These are phyloP conservation scores for Drosophila cardini DNA, from an alignment of 1,140 invertebrate species.

Conservation along the genomic window DNA sequence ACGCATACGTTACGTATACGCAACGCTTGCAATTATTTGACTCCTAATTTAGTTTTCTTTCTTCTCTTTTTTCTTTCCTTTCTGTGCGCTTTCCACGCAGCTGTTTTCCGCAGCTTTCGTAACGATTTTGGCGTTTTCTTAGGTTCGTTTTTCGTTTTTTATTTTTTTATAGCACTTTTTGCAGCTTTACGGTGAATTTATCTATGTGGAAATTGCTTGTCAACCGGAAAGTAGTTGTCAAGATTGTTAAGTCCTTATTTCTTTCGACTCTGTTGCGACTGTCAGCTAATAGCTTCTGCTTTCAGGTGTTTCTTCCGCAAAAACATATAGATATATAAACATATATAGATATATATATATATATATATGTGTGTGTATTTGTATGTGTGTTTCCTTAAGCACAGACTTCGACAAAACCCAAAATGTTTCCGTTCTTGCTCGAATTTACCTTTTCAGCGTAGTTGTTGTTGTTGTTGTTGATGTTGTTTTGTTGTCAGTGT, in stretches of 20 bases:
- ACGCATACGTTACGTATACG: conserved; percentile 44
- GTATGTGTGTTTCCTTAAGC: conserved; percentile 39
- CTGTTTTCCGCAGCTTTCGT: neutral
- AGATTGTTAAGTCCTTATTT: conserved; percentile 84
- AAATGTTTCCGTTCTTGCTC: conserved; percentile 56
- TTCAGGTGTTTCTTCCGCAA: conserved; percentile 29
- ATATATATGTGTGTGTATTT: conserved; percentile 26
- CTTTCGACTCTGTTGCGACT: conserved; percentile 59
- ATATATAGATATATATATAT: conserved; percentile 9
- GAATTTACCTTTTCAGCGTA: conserved; percentile 48
- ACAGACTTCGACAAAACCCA: conserved; percentile 40
- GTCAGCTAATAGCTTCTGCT: conserved; percentile 59
- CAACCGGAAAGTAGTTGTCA: conserved; percentile 84
- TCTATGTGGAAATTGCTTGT: conserved; percentile 84
- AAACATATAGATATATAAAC: conserved; percentile 12
- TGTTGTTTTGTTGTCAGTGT: conserved; percentile 8
- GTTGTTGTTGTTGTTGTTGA: conserved; percentile 20
- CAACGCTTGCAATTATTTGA: conserved; percentile 38
- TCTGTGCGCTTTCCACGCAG: neutral
- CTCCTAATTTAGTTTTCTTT: conserved; percentile 34
- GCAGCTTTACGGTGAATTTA: conserved; percentile 65
- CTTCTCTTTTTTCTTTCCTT: neutral
- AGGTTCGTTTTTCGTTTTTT: too few species aligned
- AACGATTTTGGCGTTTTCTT: conserved; percentile 38
- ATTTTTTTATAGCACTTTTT: conserved; percentile 47